Evolutionary conservation across 2,113 vertebrate species (phyloP), one percentile per base, ranked within the genome.

Genomic region (Hepsetus odoe): DNA sequence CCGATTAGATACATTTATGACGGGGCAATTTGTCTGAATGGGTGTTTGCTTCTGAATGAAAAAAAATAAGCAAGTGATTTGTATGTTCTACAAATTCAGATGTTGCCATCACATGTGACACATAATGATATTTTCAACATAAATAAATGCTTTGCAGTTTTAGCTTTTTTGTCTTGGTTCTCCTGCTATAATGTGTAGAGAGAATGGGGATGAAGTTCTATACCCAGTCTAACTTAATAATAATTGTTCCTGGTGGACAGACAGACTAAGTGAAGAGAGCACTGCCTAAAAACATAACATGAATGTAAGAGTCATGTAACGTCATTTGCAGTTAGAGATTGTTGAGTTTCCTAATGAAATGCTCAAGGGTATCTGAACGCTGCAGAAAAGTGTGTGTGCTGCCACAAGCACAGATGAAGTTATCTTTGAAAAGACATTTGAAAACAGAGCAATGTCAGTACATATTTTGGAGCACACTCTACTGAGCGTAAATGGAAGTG

Each of bases 381-480:
- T n/a, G 26, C 26, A n/a, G 44, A 35, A 24, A 33, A n/a, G 11
- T 4, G 20, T 75, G 1, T 35, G 44, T 1, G 7, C 12, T 33
- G 7, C n/a, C n/a, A n/a, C 30, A 53, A 64, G 65, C 61, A 64
- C 40, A 5, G 24, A 35, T 22, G 5, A 26, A 3, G n/a, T 66
- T 33, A 35, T 71, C 18, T n/a, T 53, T 33, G 33, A 7, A 46
- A 30, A 32, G 42, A 59, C 13, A 2, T n/a, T 44, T 30, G 10
- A 44, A 40, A 59, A 42, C 30, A 62, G 61, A 35, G 30, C 22
- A 2, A 56, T 56, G 74, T 65, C 73, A 55, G 30, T 28, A n/a
- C 9, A 16, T 16, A 35, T 64, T 64, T 24, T 33, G 12, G 4
- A 0, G 5, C 1, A 14, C n/a, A 73, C 5, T n/a, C 20, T 11